Conservation (phyloP, 2,113 vertebrate genomes). For the Psophia crepitans region DNA sequence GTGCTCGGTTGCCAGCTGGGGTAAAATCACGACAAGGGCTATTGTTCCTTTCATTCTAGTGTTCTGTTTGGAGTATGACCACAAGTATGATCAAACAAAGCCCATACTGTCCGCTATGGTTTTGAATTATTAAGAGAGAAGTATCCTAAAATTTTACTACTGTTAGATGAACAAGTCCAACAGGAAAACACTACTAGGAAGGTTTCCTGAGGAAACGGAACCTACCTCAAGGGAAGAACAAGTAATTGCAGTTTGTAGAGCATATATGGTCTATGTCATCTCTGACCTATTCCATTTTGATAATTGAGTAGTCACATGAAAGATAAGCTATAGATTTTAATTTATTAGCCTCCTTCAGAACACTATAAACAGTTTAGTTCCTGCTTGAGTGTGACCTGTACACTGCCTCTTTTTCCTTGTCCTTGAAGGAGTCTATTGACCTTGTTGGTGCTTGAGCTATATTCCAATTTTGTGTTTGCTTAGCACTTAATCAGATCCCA, state of each 20-base stretch:
- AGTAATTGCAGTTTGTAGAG: neutral
- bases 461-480: neutral
- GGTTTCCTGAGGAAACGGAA: neutral
- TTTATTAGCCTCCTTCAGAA: neutral
- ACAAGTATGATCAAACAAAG: neutral
- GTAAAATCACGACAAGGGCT: no score
- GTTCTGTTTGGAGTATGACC: neutral
- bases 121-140: neutral
- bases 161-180: neutral
- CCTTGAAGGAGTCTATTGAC: neutral
- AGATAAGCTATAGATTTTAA: neutral
- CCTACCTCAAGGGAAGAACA: neutral
- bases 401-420: neutral
- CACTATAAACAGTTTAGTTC: neutral
- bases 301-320: neutral
- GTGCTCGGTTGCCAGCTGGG: no score
- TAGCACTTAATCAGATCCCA: neutral
- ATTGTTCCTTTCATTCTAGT: neutral
- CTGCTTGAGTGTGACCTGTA: neutral
- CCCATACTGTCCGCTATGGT: rapidly evolving
- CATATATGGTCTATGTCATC: neutral
- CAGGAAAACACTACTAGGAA: neutral
- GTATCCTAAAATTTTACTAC: neutral
- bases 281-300: neutral
- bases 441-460: neutral